Evolutionary conservation across 2,797 vertebrate genomes (phyloP), one percentile per base, ranked within the genome.

Genomic region (Pangasius larnaudii): DNA sequence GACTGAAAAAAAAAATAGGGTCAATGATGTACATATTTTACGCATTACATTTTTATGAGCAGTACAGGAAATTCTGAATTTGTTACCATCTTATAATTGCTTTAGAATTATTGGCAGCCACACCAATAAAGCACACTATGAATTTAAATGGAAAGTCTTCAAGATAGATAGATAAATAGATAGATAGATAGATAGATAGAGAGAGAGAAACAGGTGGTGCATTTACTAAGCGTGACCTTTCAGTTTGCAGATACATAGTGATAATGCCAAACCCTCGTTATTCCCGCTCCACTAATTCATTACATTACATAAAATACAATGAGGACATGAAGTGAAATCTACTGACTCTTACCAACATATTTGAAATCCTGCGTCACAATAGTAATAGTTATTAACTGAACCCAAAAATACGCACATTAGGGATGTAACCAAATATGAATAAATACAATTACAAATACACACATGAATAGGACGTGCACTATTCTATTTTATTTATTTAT

Each of bases 211-310:
- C 36, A 42, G 36, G 53, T 30, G 22, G 24, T 81, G 30, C n/a
- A n/a, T 72, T 24, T 59, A 88, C 75, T 88, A 36, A 74, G 13
- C 46, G 9, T 87, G 67, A 82, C 79, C 78, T 87, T 82, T 87
- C 18, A 16, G 39, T 46, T 61, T 27, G 51, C 18, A 82, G 78
- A 59, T 49, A 87, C 4, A 33, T 30, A 19, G 39, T 30, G 49
- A 74, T 61, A 39, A 82, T 49, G 53, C 22, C 11, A 71, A 69
- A 18, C 63, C 16, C 27, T 61, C 5, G 27, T 59, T 78, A 63
- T 36, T 51, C 42, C 16, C 36, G 75, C 18, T 61, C 8, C 8
- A 16, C 46, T 59, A 77, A 77, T 39, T 82, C 79, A 87, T 65
- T 46, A 24, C 39, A 49, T 72, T 59, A 19, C 13, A 75, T 56